Conservation (phyloP, 2,888 invertebrate genomes). For the Pyrochroa serraticornis region DNA sequence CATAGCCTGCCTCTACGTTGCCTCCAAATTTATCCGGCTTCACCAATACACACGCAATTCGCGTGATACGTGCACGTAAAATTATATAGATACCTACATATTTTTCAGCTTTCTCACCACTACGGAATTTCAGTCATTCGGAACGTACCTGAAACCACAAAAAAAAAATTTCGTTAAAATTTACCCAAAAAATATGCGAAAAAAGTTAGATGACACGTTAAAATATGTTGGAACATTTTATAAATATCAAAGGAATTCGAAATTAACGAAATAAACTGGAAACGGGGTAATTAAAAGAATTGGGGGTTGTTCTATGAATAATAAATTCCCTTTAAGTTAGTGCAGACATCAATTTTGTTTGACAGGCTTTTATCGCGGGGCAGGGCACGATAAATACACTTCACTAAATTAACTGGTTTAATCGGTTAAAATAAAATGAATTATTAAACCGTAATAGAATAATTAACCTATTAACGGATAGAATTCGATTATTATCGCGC, state of each 20-base stretch:
- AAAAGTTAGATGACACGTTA: not conserved
- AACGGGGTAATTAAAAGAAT: not conserved
- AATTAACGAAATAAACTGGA: conserved; percentile 4
- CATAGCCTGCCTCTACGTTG: conserved; percentile 7
- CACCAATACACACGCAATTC: not conserved
- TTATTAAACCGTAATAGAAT: not conserved
- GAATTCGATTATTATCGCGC: no score
- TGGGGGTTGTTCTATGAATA: conserved; percentile 4
- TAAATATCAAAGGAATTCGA: conserved; percentile 1
- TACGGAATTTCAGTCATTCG: not conserved
- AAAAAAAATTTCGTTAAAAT: not conserved
- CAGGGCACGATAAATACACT: not conserved
- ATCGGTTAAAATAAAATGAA: conserved; percentile 1
- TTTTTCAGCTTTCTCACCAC: conserved; percentile 3
- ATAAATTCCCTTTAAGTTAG: not conserved
- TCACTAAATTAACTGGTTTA: conserved; percentile 11
- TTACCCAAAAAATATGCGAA: conserved; percentile 5
- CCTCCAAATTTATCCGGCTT: conserved; percentile 11
- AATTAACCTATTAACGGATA: not conserved
- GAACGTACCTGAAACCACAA: conserved; percentile 17
- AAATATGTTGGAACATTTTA: not conserved
- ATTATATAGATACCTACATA: not conserved
- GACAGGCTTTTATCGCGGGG: conserved; percentile 8
- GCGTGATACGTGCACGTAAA: not conserved
- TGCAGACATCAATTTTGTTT: conserved; percentile 9